phyloP scores from a whole-genome alignment of 2,113 vertebrate genomes.

The Hippopotamus amphibius region DNA sequence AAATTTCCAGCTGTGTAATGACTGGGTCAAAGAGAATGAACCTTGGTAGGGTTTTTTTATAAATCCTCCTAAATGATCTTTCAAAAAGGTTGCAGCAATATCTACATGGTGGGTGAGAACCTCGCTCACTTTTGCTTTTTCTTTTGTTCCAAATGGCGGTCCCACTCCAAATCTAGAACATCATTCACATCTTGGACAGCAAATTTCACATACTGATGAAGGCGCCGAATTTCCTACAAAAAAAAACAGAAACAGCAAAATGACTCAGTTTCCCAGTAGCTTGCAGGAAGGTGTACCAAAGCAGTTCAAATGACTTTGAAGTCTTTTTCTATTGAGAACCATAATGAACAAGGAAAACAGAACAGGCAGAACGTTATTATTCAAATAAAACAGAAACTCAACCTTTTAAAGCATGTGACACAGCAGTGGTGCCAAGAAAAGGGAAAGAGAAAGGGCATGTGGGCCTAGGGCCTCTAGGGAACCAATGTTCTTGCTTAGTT shows the following conservation, averaged over 20 bases:
- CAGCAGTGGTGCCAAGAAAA: background rate
- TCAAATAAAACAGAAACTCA: background rate
- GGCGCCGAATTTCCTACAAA: conserved; percentile 93
- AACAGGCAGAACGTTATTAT: background rate
- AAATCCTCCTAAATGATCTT: background rate
- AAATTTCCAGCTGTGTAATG: background rate
- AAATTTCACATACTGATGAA: conserved; percentile 96
- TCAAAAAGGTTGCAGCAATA: background rate
- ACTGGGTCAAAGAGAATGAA: background rate
- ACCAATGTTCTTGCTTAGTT: background rate
- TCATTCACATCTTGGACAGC: conserved; percentile 97
- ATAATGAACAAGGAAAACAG: background rate
- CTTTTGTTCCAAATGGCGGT: conserved; percentile 94
- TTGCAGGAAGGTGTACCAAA: background rate
- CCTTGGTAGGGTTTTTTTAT: fast-evolving
- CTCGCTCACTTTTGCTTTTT: conserved; percentile 92
- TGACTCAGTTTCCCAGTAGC: conserved; percentile 21
- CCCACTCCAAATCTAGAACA: conserved; percentile 97
- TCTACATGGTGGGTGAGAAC: fast-evolving
- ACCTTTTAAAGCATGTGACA: background rate
- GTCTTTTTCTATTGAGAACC: background rate
- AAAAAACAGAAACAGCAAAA: background rate
- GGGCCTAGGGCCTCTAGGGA: background rate
- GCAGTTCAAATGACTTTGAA: conserved; percentile 32
- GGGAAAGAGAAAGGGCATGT: background rate